Base-by-base conservation (phyloP, 2,888 invertebrate species). In the Lithophane semibrunnea region DNA sequence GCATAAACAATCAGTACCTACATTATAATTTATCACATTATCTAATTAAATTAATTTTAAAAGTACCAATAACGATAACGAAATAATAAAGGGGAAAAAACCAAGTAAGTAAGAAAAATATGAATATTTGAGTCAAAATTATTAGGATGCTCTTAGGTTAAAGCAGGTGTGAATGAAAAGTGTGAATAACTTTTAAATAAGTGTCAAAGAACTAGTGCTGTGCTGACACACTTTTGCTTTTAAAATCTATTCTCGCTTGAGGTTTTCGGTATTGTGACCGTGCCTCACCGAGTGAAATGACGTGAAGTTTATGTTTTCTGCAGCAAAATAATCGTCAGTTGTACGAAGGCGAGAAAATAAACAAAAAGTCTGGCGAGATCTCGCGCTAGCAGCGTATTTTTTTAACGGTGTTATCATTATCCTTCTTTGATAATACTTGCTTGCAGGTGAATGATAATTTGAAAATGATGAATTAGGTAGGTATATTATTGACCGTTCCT, bases 191-290 rank as follows among this genome's bases (percentile, higher is more conserved):
- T 73, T 47, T 47, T 42, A 58, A 72, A 60, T 60, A 60, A 73
- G 58, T 79, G 66, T 75, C 76, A 80, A 77, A 81, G 67, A 73
- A 73, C 72, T 67, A 61, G 63, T 52, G 56, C 74, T 66, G 49
- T 73, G 37, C 37, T 37, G 73, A 73, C 82, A 85, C 74, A 84
- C 54, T 79, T 84, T 72, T 70, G 75, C 61, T 71, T 78, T 84
- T 69, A 72, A 82, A 86, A 88, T 89, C 83, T 92, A 92, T 93
- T 92, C 89, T 88, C 75, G 91, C 88, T 85, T 89, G 91, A 92
- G 84, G 90, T 92, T 90, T 93, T 91, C 92, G 92, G 92, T 94
- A 93, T 93, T 94, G 93, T 94, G 93, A 93, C 91, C 89, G 89
- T 86, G 87, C 90, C 87, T 90, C 85, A 90, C 83, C 84, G 80